Evolutionary conservation across 1,140 invertebrate species (phyloP), one percentile per base, ranked within the genome.

Genomic region (Caenorhabditis briggsae): DNA sequence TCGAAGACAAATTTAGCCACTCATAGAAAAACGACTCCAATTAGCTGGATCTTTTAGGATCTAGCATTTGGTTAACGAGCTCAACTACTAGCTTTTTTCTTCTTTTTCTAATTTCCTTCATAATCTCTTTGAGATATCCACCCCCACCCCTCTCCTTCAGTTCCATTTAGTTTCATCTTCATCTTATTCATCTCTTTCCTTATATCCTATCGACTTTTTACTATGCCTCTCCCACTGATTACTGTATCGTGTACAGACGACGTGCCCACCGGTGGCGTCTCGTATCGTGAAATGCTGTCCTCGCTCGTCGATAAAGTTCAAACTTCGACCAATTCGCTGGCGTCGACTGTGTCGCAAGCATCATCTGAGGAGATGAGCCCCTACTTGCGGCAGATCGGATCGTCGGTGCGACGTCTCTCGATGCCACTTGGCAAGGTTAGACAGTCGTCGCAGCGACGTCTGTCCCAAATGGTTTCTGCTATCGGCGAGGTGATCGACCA

Each of bases 371-470:
- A 87, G n/a, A 58, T 61, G 43, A 48, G 18, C 6, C 83, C 83
- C 6, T 64, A 64, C 65, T 33, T 82, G 16, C 48, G 41, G 16
- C 16, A 83, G 23, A 61, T 82, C n/a, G 86, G 84, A 46, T 82
- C 83, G 8, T 89, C 90, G 20, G 70, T 90, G 14, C 83, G 89
- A 23, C 87, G 89, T 18, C 70, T 89, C 12, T 90, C 89, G 8
- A 83, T 90, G 48, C 89, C 89, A 20, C 82, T 89, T 16, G 90
- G 85, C 6, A 84, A 88, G 56, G 89, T 85, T n/a, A 61, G 89
- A 61, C 33, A 86, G 18, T 48, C 78, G 5, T 59, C 83, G n/a
- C 59, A 83, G 18, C 82, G 89, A 43, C 82, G 89, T 58, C 70
- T 89, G 8, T 84, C 65, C 20, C 84, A 88, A 48, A 83, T 89